Evolutionary conservation across 2,797 vertebrate genomes (phyloP).

Genomic region (Oreochromis grahami): DNA sequence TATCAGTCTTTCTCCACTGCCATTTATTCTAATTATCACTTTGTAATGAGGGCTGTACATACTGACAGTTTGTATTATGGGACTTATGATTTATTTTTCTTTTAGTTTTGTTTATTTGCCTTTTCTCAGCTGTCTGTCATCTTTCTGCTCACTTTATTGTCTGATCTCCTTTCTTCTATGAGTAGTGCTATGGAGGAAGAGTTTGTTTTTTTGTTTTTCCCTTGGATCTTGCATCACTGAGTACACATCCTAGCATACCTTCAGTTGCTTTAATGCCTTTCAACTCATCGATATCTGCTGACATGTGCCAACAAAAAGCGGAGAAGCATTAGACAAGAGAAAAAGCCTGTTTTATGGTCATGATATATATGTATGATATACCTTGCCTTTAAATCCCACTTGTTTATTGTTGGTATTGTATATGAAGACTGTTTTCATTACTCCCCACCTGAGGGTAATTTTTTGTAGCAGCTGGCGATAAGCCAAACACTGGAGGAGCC

Average conservation of each 20-base stretch:
- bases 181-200: neutral
- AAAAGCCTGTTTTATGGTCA: neutral
- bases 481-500: neutral
- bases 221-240: neutral
- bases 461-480: neutral
- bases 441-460: neutral
- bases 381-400: neutral
- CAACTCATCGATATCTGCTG: neutral
- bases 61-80: neutral
- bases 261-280: neutral
- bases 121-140: neutral
- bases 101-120: neutral
- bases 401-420: neutral
- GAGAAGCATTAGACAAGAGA: neutral
- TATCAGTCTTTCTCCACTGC: neutral
- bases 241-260: neutral
- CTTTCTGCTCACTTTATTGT: neutral
- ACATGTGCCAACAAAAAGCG: neutral
- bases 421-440: neutral
- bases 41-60: neutral
- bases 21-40: neutral
- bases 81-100: neutral
- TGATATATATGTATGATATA: neutral
- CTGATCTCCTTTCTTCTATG: neutral
- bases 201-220: rapidly evolving